Conservation (phyloP, 2,888 invertebrate genomes). For the Cheilosia urbana region DNA sequence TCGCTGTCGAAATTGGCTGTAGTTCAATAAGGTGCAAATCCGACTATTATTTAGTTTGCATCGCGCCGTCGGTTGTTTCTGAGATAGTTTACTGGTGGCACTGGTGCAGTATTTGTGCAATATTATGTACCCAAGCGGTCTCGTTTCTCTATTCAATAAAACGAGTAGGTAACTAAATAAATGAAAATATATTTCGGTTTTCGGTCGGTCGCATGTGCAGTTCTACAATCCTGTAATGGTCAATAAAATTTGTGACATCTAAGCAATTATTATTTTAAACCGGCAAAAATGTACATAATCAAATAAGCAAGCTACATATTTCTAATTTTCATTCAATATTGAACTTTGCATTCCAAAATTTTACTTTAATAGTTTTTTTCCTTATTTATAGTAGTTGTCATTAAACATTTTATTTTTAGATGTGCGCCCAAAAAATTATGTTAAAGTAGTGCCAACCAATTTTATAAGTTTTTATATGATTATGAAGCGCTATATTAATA, state of each 20-base stretch:
- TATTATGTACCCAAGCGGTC: background rate
- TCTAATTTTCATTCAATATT: background rate
- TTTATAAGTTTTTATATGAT: constrained; percentile 2
- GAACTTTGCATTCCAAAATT: constrained; percentile 7
- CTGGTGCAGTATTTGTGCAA: background rate
- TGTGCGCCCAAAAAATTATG: constrained; percentile 25
- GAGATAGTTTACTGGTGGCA: constrained; percentile 5
- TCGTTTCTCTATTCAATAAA: constrained; percentile 21
- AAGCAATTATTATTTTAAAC: background rate
- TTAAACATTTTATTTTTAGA: constrained; percentile 55
- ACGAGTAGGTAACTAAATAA: constrained; percentile 29
- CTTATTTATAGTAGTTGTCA: constrained; percentile 29
- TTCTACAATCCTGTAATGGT: background rate
- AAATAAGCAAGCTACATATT: background rate
- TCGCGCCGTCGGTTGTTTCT: constrained; percentile 36
- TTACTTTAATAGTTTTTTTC: constrained; percentile 26
- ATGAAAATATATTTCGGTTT: constrained; percentile 19
- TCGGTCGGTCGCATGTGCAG: background rate
- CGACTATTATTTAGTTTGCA: constrained; percentile 47
- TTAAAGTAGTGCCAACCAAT: constrained; percentile 38
- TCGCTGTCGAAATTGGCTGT: constrained; percentile 27
- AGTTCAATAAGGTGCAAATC: constrained; percentile 50
- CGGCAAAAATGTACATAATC: background rate
- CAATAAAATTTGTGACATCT: background rate
- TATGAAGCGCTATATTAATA: background rate